A percentile compares a stretch with the other conserved stretches of the same genome.
Conservation (phyloP, 2,113 vertebrate genomes). For the Propithecus coquereli region DNA sequence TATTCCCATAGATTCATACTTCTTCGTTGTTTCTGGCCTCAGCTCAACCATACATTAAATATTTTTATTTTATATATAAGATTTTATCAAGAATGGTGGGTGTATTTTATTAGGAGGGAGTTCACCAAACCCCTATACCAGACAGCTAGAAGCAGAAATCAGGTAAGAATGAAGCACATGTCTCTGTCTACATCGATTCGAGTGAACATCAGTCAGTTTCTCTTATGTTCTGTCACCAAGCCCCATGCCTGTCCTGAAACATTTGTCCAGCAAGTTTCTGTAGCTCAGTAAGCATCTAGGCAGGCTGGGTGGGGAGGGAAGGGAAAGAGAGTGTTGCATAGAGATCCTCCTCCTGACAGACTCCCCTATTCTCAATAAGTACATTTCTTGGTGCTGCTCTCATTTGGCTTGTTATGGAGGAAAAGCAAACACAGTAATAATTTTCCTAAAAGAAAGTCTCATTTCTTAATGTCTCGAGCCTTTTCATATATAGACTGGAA, state of each 20-base stretch:
- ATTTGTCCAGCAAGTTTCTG: background rate
- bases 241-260: background rate
- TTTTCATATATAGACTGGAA: background rate
- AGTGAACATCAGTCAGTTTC: background rate
- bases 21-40: background rate
- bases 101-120: background rate
- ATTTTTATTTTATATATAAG: background rate
- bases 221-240: background rate
- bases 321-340: background rate
- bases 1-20: background rate
- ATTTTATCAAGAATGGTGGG: background rate
- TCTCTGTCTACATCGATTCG: background rate
- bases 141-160: background rate
- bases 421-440: background rate
- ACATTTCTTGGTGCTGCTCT: background rate
- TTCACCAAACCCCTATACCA: background rate
- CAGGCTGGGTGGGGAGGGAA: background rate
- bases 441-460: background rate
- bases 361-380: background rate
- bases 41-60: background rate
- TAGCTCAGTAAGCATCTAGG: background rate
- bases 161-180: background rate
- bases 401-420: background rate
- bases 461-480: background rate
- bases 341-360: background rate